Percentiles rank a stretch among this genome's conserved stretches.
Conservation (phyloP, 2,888 invertebrate genomes). For the Andrena chrysosceles region DNA sequence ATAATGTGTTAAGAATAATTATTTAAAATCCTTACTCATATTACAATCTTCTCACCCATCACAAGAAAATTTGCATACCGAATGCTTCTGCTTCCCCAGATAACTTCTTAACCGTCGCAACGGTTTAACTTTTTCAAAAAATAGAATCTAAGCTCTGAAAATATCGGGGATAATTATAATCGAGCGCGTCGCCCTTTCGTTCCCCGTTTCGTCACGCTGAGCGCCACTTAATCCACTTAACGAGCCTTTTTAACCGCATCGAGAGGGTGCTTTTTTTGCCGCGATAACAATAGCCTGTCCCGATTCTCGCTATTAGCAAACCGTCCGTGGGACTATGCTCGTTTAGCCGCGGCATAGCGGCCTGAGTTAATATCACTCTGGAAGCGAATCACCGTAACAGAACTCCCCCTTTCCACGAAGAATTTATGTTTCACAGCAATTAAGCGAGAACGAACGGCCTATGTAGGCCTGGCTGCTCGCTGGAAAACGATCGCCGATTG, state of each 20-base stretch:
- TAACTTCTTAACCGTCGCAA: too few relatives aligned
- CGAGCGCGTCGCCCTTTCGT: conserved; percentile 3
- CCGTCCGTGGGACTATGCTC: conserved; percentile 26
- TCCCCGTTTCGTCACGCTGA: conserved; percentile 17
- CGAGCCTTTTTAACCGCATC: conserved; percentile 36
- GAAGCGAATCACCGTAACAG: conserved; percentile 56
- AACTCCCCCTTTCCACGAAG: conserved; percentile 64
- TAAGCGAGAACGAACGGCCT: conserved; percentile 73
- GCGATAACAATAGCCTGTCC: conserved; percentile 47
- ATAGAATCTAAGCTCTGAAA: neutral
- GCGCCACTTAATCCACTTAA: conserved; percentile 44
- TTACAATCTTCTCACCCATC: too few relatives aligned
- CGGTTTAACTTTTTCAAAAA: too few relatives aligned
- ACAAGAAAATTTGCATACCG: too few relatives aligned
- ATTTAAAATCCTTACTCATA: too few relatives aligned
- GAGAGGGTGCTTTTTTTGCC: conserved; percentile 43
- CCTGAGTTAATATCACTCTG: conserved; percentile 75
- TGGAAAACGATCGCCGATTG: conserved; percentile 46
- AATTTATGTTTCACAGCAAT: conserved; percentile 80
- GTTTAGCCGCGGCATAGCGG: conserved; percentile 30
- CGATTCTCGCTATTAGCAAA: conserved; percentile 61
- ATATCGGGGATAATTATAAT: neutral
- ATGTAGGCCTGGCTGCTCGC: conserved; percentile 3
- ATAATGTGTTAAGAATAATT: neutral
- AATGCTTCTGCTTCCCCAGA: too few relatives aligned